These are phyloP conservation scores for Saguinus imperator DNA, from an alignment of 2,113 vertebrate species.

Conservation along the genomic window DNA sequence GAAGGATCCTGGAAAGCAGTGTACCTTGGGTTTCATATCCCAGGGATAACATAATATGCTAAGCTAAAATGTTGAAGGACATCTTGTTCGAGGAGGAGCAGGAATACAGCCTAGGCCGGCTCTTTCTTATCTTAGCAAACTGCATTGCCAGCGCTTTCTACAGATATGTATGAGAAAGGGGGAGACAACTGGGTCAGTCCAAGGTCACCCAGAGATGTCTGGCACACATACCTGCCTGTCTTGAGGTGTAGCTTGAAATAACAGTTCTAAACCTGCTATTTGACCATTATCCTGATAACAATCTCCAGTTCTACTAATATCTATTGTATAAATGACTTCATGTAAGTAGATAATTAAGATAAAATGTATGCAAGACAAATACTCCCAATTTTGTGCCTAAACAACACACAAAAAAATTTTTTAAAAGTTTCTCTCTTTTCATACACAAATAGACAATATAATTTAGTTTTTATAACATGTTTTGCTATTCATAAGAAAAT, in stretches of 20 bases:
- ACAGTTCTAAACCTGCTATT: neutral
- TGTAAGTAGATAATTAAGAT: neutral
- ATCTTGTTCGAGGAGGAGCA: neutral
- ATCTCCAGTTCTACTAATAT: neutral
- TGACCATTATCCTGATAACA: neutral
- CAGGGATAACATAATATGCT: neutral
- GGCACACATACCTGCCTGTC: neutral
- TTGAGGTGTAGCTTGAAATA: neutral
- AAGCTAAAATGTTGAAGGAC: neutral
- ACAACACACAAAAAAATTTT: neutral
- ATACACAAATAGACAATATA: neutral
- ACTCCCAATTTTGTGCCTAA: neutral
- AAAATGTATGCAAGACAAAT: neutral
- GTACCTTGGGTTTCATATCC: neutral
- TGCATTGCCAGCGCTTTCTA: neutral
- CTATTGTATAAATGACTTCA: neutral
- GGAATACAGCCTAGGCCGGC: neutral
- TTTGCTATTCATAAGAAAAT: slow-evolving; percentile 17
- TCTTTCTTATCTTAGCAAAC: neutral
- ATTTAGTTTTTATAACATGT: neutral
- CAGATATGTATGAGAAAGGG: neutral
- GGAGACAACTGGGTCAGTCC: neutral
- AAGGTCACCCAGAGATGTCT: neutral
- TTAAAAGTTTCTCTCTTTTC: neutral
- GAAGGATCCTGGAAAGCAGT: neutral